Base-by-base conservation (phyloP, 2,113 vertebrate species). In the Phainopepla nitens region DNA sequence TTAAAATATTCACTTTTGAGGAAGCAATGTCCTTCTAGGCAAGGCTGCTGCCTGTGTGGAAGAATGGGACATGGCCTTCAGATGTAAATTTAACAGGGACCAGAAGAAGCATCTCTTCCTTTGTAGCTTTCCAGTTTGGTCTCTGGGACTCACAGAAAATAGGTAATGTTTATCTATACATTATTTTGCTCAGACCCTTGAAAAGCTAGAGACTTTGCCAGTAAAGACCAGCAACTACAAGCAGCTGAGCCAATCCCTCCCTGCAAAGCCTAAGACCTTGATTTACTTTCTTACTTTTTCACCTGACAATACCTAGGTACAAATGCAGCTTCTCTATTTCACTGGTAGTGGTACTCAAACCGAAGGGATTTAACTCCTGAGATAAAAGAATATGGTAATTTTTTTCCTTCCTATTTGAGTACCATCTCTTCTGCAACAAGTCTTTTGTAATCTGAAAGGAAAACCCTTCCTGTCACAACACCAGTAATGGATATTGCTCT, bases 381-480 rank as follows among this genome's bases (percentile, higher is more conserved):
- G 60, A 78, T 51, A 71, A 94, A 93, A 92, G n/a, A 90, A 78
- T 69, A 84, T n/a, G 54, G 25, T 36, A 6, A 8, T 7, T 18
- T 64, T 64, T 68, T 7, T 2, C 62, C n/a, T 89, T 90, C 80
- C 75, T 68, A 15, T 79, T 90, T 50, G 84, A 89, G 91, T 64
- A 25, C 62, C 81, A 94, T 95, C 94, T 91, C 76, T 87, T 79
- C 92, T 88, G 58, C 90, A 82, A 65, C 73, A 58, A 77, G 90
- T 35, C 89, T 82, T 97, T 94, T 90, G 86, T 89, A 10, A 89
- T 60, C 80, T 94, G 91, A 96, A 95, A 94, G 73, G 84, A 93
- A 97, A 97, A 95, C 89, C 88, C 83, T 82, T 61, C 89, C 85
- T 95, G 90, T 95, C 91, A 96, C 94, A 93, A 89, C 89, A 92